phyloP scores from a whole-genome alignment of 1,140 invertebrate genomes.

The Aleiodes sp. region DNA sequence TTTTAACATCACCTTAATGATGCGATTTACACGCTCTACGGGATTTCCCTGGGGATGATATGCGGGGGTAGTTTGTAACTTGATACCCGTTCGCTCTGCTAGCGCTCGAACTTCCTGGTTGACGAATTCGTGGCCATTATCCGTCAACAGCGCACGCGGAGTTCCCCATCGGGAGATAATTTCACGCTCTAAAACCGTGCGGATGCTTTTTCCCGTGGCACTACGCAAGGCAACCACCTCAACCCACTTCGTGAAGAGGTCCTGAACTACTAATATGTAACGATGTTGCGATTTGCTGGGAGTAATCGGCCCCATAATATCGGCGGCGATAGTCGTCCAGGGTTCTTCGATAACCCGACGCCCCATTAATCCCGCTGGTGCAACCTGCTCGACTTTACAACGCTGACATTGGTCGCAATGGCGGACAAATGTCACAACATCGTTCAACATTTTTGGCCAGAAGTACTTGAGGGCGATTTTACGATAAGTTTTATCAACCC shows the following conservation, averaged over 20 bases:
- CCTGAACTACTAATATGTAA: neutral
- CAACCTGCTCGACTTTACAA: constrained; percentile 23
- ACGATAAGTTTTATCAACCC: constrained; percentile 43
- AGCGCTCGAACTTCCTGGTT: neutral
- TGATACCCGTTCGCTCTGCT: neutral
- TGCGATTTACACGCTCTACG: too few relatives aligned
- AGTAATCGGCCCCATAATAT: neutral
- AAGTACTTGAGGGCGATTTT: constrained; percentile 39
- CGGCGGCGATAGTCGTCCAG: neutral
- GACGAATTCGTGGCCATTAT: neutral
- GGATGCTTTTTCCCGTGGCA: neutral
- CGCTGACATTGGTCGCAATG: constrained; percentile 30
- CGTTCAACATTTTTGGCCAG: constrained; percentile 45
- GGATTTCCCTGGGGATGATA: too few relatives aligned
- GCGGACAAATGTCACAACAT: constrained; percentile 34
- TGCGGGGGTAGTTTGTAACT: too few relatives aligned
- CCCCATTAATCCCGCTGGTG: constrained; percentile 27
- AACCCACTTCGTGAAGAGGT: neutral
- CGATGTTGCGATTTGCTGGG: neutral
- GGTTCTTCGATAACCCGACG: constrained; percentile 29
- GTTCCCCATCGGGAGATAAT: neutral
- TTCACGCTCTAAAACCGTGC: too few relatives aligned
- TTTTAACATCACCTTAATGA: too few relatives aligned
- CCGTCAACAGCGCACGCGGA: neutral
- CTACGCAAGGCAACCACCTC: neutral